phyloP scores from a whole-genome alignment of 2,888 invertebrate species.

The Watsonalla binaria region DNA sequence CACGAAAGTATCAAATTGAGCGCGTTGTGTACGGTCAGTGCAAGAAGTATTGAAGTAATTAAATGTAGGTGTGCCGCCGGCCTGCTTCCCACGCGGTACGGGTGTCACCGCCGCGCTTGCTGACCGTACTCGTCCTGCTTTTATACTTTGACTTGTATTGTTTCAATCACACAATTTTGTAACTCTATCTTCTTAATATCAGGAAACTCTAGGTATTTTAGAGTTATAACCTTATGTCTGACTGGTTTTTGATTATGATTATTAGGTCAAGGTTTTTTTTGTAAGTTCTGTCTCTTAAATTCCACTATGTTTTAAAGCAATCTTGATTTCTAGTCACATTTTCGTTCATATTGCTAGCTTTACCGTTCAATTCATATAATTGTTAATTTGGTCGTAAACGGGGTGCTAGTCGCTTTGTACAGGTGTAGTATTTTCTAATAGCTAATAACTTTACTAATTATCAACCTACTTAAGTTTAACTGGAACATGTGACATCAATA shows the following conservation, averaged over 20 bases:
- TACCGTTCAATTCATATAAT: too few relatives aligned
- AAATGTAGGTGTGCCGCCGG: constrained; percentile 43
- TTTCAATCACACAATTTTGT: background rate
- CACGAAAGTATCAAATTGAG: constrained; percentile 15
- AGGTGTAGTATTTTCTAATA: constrained; percentile 7
- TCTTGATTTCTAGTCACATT: too few relatives aligned
- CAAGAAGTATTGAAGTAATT: constrained; percentile 32
- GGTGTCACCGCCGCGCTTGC: constrained; percentile 12
- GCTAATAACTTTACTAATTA: constrained; percentile 9
- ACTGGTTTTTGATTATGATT: too few relatives aligned
- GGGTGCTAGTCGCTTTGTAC: background rate
- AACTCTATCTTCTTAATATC: background rate
- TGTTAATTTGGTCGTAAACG: too few relatives aligned
- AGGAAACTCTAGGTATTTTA: too few relatives aligned
- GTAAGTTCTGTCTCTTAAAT: too few relatives aligned
- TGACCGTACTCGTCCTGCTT: constrained; percentile 41
- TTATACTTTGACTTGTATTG: constrained; percentile 7
- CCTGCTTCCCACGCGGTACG: constrained; percentile 52
- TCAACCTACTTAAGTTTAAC: constrained; percentile 1
- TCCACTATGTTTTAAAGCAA: too few relatives aligned
- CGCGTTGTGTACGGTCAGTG: constrained; percentile 28
- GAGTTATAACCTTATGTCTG: too few relatives aligned
- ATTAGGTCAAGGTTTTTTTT: too few relatives aligned
- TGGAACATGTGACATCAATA: constrained; percentile 24
- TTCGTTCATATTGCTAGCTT: too few relatives aligned